Percentiles rank a stretch among this genome's conserved stretches.
phyloP scores from a whole-genome alignment of 2,888 invertebrate genomes.

The Cryptosula pallasiana region DNA sequence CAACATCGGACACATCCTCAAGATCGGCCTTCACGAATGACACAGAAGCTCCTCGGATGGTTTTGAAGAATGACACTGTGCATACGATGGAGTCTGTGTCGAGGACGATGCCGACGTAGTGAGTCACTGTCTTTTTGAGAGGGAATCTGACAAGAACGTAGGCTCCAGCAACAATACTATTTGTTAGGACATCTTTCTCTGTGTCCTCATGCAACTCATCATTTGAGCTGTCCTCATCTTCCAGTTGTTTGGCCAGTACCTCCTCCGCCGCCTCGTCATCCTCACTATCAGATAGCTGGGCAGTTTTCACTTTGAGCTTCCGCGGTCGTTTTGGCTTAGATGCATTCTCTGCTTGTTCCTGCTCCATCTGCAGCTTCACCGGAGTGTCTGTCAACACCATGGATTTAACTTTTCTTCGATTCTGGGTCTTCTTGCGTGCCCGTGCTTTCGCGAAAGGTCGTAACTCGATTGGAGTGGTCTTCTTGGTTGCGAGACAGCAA shows the following conservation, averaged over 20 bases:
- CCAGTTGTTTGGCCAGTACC: neutral
- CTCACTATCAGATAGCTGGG: neutral
- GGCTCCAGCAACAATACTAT: neutral
- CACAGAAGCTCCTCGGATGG: neutral
- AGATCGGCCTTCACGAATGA: neutral
- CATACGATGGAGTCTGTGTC: neutral
- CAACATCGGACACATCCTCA: neutral
- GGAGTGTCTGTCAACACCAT: neutral
- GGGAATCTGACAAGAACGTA: neutral
- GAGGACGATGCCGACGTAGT: neutral
- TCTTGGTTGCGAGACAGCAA: too few relatives aligned
- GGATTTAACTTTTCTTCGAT: neutral
- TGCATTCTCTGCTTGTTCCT: neutral
- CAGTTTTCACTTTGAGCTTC: neutral
- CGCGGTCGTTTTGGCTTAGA: neutral
- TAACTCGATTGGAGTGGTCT: neutral
- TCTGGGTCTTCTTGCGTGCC: neutral
- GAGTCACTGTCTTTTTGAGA: neutral
- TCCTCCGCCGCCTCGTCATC: neutral
- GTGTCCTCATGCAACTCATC: neutral
- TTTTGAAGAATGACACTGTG: neutral
- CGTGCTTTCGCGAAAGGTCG: neutral
- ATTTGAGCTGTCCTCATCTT: neutral
- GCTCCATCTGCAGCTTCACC: neutral
- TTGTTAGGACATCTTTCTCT: neutral